Base-by-base conservation (phyloP, 1,140 invertebrate species). In the Hycleus phaleratus region DNA sequence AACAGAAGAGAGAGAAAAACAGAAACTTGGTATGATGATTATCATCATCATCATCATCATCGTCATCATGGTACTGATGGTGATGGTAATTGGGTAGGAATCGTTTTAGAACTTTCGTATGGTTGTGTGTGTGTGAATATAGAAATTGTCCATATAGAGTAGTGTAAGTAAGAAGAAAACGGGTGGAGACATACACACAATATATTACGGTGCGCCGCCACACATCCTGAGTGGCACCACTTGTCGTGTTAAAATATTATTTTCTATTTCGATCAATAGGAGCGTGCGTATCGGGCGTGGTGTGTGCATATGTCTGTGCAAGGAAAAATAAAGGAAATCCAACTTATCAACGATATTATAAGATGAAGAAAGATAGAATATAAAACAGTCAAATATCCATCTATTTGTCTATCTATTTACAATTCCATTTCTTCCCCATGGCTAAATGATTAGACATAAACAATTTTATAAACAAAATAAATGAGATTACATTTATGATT, bases 231-330 rank as follows among this genome's bases (percentile, higher is more conserved):
- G 50, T 42, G 59, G 63, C 62, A 49, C 61, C 57, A 59, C 57
- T 56, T 42, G 48, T 54, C 59, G 59, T n/a, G 38, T 46, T 26
- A n/a, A 25, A 12, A 32, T 44, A 49, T 42, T 42, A 42, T 42
- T n/a, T 42, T 42, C 51, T 11, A 46, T 12, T 24, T 32, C 53
- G 59, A 71, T 71, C 69, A 66, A 71, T 71, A 66, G 49, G 65
- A 58, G 66, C 56, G 58, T 67, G 65, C 62, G 65, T 65, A 56
- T 47, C 56, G 66, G 62, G 66, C 62, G 64, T 68, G 64, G 66
- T 61, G 50, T 46, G 60, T 46, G 46, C 43, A 39, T 39, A 39
- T 39, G 38, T 2, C 6, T 39, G 38, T 38, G 9, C 2, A 42
- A n/a, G 9, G 9, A 42, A 42, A 42, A 6, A 6, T 4, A 10